Evolutionary conservation across 2,113 vertebrate genomes (phyloP), one percentile per base, ranked within the genome.

Genomic region (Lepus europaeus): DNA sequence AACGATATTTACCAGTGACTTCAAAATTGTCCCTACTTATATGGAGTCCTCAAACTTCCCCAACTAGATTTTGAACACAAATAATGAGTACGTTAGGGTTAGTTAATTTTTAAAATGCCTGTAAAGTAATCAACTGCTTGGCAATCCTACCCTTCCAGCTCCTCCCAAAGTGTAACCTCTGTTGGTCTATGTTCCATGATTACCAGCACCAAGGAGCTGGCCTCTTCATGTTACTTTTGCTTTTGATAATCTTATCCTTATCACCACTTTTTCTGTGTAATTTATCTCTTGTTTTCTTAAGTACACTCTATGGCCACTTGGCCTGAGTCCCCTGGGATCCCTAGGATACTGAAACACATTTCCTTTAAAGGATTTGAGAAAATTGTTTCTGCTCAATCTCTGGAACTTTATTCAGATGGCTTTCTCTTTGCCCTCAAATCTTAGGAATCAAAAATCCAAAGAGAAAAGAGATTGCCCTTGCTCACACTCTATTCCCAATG

Each of bases 11-110:
- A 79, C 51, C 78, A 88, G 83, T 49, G 53, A 59, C 53, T 72
- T n/a, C 56, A 59, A 80, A 39, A 53, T 13, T 64, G 76, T 81
- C 19, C 36, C 72, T 19, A 64, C 29, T 59, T 59, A 59, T 59
- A 4, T 59, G 13, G 56, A 19, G 56, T 19, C 56, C 56, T 59
- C 19, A 19, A 59, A 17, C 56, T 59, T 19, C 13, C 56, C 56
- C 19, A 19, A 59, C 56, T 83, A 77, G 25, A 87, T 82, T 93
- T 70, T 70, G n/a, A 85, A 86, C 36, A 84, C 23, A 82, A 74
- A 95, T 7, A 51, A 36, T 73, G 25, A 22, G 9, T 68, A 36
- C 25, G 9, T 39, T 79, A 4, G 27, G 5, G 51, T 91, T 36
- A 45, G n/a, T 64, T 31, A 51, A 80, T 61, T 84, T 74, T 49